These are phyloP conservation scores for Drosophila neocordata DNA, from an alignment of 1,140 invertebrate genomes.

Conservation along the genomic window DNA sequence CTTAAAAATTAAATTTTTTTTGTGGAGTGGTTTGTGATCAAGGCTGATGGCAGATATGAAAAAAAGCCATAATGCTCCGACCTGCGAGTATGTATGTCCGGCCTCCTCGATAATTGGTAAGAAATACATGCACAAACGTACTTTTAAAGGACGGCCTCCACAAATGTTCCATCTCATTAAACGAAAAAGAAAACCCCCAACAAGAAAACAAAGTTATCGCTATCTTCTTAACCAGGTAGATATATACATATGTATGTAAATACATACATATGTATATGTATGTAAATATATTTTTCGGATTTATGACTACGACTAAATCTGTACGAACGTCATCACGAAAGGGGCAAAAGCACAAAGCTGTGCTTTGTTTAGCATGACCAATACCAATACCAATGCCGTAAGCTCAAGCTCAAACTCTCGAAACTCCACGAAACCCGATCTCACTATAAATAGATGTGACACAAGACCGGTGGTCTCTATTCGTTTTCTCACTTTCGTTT, in stretches of 20 bases:
- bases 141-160: neutral
- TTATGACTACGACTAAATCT: conserved; percentile 5
- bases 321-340: conserved; percentile 7
- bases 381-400: neutral
- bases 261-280: neutral
- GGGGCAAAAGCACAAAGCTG: conserved; percentile 40
- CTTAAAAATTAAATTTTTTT: too few species aligned
- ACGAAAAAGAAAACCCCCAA: neutral
- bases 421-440: conserved; percentile 24
- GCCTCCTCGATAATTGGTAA: neutral
- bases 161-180: neutral
- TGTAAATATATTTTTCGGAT: neutral
- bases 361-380: neutral
- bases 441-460: conserved; percentile 65
- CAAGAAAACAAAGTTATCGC: neutral
- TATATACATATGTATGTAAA: neutral
- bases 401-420: conserved; percentile 37
- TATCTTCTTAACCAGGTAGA: conserved; percentile 5
- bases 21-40: neutral
- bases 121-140: neutral
- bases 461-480: conserved; percentile 35
- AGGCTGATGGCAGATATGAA: neutral
- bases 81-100: neutral
- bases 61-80: neutral
- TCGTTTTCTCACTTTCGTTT: conserved; percentile 62